Evolutionary conservation across 2,888 invertebrate species (phyloP), one percentile per base, ranked within the genome.

Genomic region (Ectemnius continuus): DNA sequence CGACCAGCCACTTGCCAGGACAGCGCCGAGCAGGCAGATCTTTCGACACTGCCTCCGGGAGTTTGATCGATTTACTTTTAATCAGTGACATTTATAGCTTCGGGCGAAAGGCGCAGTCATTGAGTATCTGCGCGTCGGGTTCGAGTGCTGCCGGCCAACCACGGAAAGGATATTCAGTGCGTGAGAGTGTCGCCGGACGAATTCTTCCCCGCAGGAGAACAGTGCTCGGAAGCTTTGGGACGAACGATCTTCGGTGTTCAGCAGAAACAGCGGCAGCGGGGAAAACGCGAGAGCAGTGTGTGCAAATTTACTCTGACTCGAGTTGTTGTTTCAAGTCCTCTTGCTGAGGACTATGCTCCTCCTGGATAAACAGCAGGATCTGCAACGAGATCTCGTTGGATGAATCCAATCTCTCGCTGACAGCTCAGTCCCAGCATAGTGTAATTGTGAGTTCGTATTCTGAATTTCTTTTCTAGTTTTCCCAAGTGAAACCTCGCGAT

Each of bases 1-100:
- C 76, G 80, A 61, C 80, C 71, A 78, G 76, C 67, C 78, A 78
- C 75, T 78, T 63, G 67, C 67, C 75, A 62, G 63, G 79, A 82
- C 76, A 36, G 36, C 77, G 76, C 46, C 76, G 76, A 70, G 70
- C 67, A 78, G 76, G 71, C 70, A 36, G 8, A 36, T 36, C 36
- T 36, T 36, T 36, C 36, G 36, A 36, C 36, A 36, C 11, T 36
- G 8, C 36, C 36, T 36, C 36, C 36, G 36, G 79, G 78, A 77
- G 83, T 79, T 75, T 74, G 64, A 58, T 70, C 67, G 61, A 16
- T 36, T 36, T 36, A 60, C 57, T n/a, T 56, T 61, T 60, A 61
- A 56, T n/a, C 60, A 13, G 26, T 46, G 26, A 13, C 61, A 61
- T 14, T 61, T 18, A 61, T 57, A 14, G 20, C 52, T 59, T 46